Base-by-base conservation (phyloP, 2,113 vertebrate species). In the Clarias magur region DNA sequence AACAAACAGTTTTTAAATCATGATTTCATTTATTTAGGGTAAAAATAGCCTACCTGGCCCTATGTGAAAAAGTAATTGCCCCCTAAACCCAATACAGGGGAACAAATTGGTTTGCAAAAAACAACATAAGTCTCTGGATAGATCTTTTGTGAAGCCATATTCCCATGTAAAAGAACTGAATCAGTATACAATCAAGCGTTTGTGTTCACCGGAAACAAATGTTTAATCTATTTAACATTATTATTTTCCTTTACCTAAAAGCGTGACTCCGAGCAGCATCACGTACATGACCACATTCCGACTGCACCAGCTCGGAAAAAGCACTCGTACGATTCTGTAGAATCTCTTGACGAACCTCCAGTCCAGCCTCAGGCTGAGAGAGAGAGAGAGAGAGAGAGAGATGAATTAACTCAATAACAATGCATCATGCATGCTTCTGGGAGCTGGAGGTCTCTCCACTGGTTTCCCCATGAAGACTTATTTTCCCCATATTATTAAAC, bases 251-350 rank as follows among this genome's bases (percentile, higher is more conserved):
- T 90, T 93, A 99, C 98, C 96, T 91, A 96, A 92, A 12, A 99
- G 94, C 6, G 97, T 94, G 42, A 99, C 94, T 15, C 62, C 86
- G 0, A 99, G 94, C 88, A 99, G 94, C 0, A 97, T 99, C 80
- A 95, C 93, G 91, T 98, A 98, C 97, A 99, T 99, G 75, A 98
- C 93, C 2, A 91, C 93, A 88, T 93, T 97, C 63, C 93, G 95
- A 13, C 96, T 96, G 72, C 92, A 94, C 95, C 95, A 97, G 23
- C 92, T 91, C 6, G 97, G 96, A 90, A 99, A 98, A n/a, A 99
- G 95, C 57, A 98, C 92, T n/a, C 92, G 92, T 92, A 95, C 96
- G 89, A 99, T 96, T 67, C 93, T 90, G 88, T 95, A 90, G 89
- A 99, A 97, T 73, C 97, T 95, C 92, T 94, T 94, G 30, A 98